Evolutionary conservation across 2,888 invertebrate genomes (phyloP).

Genomic region (Osedax fenrisi): DNA sequence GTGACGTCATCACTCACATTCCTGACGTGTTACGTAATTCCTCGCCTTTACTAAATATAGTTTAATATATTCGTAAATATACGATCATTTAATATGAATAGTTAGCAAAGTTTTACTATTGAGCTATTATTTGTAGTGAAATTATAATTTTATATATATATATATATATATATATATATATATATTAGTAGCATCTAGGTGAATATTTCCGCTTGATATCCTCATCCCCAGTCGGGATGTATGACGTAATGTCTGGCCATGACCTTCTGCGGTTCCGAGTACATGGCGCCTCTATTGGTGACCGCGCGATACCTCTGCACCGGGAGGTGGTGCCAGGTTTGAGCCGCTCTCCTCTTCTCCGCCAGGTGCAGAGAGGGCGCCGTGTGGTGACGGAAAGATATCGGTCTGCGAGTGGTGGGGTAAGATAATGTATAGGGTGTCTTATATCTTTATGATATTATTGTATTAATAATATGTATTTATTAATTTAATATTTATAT

Average conservation of each 20-base stretch:
- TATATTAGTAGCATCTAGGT: not conserved
- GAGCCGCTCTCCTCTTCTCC: slow-evolving; percentile 20
- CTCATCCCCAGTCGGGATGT: slow-evolving; percentile 45
- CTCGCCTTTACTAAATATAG: too few relatives aligned
- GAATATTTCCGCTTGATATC: not conserved
- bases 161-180: not conserved
- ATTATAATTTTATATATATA: too few relatives aligned
- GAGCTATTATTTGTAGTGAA: too few relatives aligned
- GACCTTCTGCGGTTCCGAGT: slow-evolving; percentile 39
- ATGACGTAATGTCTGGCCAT: slow-evolving; percentile 43
- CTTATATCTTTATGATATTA: too few relatives aligned
- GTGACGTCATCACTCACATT: too few relatives aligned
- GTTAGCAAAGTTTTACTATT: too few relatives aligned
- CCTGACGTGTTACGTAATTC: too few relatives aligned
- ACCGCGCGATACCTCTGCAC: slow-evolving; percentile 38
- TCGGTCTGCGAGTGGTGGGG: not conserved
- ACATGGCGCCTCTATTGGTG: slow-evolving; percentile 41
- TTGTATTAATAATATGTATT: too few relatives aligned
- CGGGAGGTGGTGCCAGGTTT: slow-evolving; percentile 47
- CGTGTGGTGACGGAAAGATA: not conserved
- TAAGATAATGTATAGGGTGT: too few relatives aligned
- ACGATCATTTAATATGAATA: too few relatives aligned
- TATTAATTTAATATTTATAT: too few relatives aligned
- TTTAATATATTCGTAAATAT: too few relatives aligned
- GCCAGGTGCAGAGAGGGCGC: not conserved